Base-by-base conservation (phyloP, 2,888 invertebrate species). In the Dasypolia templi region DNA sequence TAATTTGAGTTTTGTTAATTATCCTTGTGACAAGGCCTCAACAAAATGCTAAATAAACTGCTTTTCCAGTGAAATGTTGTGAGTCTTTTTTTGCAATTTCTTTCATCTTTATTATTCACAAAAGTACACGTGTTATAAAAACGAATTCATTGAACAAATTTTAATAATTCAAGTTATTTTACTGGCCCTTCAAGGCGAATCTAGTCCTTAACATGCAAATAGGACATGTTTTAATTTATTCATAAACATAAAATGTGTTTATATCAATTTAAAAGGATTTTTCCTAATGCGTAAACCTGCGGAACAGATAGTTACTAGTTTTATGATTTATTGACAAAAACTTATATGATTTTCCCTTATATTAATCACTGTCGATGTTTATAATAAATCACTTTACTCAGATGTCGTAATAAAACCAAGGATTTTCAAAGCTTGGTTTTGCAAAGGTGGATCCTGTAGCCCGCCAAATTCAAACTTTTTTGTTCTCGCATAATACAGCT, bases 321-420 rank as follows among this genome's bases (percentile, higher is more conserved):
- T 63, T 4, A 39, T 79, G 53, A 59, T 26, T 55, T 17, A 78
- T 65, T 11, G 32, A 44, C 11, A 32, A 59, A 62, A 64, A 19
- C 39, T 5, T 5, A 4, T 7, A 44, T n/a, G 29, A 32, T 70
- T 81, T 80, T 80, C 51, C 62, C 26, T 58, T 44, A 65, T 58
- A 79, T 77, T 65, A 61, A 56, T 77, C 51, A 63, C 7, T 17
- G 32, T 42, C 17, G 0, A 32, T 32, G 29, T 55, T 70, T 35
- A 22, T 11, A 35, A 17, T 44, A 51, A 44, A 39, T 39, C 0
- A 32, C n/a, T 22, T 5, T 51, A 12, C 26, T 3, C 1, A 62
- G 9, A 3, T 63, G 22, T 46, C 12, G 22, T 49, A 7, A 46
- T 49, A 49, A 9, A 32, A 42, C 22, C 22, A 53, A 51, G 51